Evolutionary conservation across 1,140 invertebrate genomes (phyloP).

Genomic region (Drosophila nasuta): DNA sequence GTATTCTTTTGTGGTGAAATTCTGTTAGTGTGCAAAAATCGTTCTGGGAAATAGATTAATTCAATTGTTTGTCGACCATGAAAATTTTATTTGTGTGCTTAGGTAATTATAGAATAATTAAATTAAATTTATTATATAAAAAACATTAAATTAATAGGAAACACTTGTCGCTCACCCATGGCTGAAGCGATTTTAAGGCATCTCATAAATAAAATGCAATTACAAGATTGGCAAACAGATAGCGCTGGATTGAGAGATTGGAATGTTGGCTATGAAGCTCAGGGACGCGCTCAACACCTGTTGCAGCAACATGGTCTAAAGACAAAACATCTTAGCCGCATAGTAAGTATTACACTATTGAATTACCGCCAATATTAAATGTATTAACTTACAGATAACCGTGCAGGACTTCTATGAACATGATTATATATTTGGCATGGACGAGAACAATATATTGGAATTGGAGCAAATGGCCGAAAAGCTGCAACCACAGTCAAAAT

Average conservation of each 20-base stretch:
- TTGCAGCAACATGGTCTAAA: slow-evolving; percentile 88
- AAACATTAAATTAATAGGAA: slow-evolving; percentile 87
- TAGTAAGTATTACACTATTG: slow-evolving; percentile 84
- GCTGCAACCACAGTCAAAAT: slow-evolving; percentile 85
- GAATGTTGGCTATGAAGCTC: slow-evolving; percentile 92
- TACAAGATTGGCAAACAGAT: slow-evolving; percentile 92
- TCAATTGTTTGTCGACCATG: slow-evolving; percentile 38
- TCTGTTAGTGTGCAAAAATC: slow-evolving; percentile 9
- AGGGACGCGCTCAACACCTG: slow-evolving; percentile 89
- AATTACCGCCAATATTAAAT: too few relatives aligned
- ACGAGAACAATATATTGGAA: slow-evolving; percentile 90
- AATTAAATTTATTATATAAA: slow-evolving; percentile 14
- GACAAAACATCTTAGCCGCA: slow-evolving; percentile 88
- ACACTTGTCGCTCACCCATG: slow-evolving; percentile 97
- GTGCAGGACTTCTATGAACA: slow-evolving; percentile 91
- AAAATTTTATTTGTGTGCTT: slow-evolving; percentile 80
- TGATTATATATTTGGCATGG: slow-evolving; percentile 96
- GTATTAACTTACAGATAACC: slow-evolving; percentile 86
- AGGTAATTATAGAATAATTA: slow-evolving; percentile 48
- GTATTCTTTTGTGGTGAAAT: slow-evolving; percentile 26
- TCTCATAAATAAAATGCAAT: slow-evolving; percentile 87
- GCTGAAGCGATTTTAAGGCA: slow-evolving; percentile 95
- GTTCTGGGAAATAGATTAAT: slow-evolving; percentile 11
- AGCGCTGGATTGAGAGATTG: slow-evolving; percentile 94
- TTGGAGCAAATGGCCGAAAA: slow-evolving; percentile 87